A percentile compares a stretch with the other conserved stretches of the same genome.
Evolutionary conservation across 2,113 vertebrate species (phyloP).

Genomic region (Clarias magur): DNA sequence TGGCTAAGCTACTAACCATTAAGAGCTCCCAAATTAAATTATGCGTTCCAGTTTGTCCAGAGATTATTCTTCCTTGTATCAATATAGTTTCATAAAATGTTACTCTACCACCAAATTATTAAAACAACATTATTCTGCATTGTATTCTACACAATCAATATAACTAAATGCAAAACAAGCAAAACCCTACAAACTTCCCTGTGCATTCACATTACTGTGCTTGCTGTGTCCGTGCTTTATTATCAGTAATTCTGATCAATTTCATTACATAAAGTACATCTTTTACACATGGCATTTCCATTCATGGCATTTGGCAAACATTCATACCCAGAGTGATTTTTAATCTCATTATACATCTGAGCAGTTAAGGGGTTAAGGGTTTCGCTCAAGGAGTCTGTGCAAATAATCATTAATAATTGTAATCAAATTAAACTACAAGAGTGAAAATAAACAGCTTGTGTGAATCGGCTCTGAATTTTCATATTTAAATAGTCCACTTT

Average conservation of each 20-base stretch:
- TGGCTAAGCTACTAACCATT: background rate
- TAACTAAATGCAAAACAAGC: background rate
- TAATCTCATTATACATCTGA: too few species aligned
- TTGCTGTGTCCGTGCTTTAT: background rate
- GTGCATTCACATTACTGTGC: background rate
- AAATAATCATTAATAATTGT: background rate
- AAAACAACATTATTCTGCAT: background rate
- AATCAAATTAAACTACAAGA: background rate
- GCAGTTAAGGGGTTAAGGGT: too few species aligned
- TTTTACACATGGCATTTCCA: background rate
- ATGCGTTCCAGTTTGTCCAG: background rate
- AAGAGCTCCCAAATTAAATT: background rate
- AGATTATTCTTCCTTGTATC: background rate
- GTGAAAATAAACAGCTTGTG: background rate
- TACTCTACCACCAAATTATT: too few species aligned
- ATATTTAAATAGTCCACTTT: background rate
- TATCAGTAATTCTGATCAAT: background rate
- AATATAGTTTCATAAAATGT: background rate
- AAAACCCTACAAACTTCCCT: background rate
- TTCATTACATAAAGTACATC: constrained; percentile 1
- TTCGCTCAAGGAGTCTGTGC: too few species aligned
- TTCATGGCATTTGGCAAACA: too few species aligned
- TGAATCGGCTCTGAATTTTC: background rate
- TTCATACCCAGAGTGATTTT: too few species aligned
- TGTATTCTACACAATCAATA: background rate